These are phyloP conservation scores for Synodontis membranacea DNA, from an alignment of 2,113 vertebrate genomes.

Conservation along the genomic window DNA sequence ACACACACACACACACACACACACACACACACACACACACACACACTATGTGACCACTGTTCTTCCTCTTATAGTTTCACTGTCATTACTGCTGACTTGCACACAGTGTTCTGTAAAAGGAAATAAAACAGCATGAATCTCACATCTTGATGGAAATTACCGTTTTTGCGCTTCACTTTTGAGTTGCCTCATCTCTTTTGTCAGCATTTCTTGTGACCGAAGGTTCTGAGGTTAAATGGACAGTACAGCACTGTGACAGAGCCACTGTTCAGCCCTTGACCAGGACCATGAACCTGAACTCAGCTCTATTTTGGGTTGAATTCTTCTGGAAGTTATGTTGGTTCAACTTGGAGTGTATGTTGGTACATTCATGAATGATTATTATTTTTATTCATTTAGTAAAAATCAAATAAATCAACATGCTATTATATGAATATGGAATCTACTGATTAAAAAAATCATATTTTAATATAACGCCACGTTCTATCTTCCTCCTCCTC, in stretches of 20 bases:
- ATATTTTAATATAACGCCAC: too few relatives aligned
- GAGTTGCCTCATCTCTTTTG: background rate
- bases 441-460: too few relatives aligned
- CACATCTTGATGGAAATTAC: background rate
- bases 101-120: background rate
- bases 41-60: background rate
- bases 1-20: background rate
- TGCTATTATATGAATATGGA: too few relatives aligned
- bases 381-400: too few relatives aligned
- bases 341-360: too few relatives aligned
- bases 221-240: background rate
- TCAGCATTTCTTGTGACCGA: background rate
- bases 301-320: background rate
- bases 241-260: background rate
- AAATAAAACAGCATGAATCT: background rate
- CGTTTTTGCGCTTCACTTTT: background rate
- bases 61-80: background rate
- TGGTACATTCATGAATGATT: too few relatives aligned
- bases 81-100: background rate
- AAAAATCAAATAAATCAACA: too few relatives aligned
- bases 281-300: background rate
- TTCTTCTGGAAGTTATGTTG: too few relatives aligned
- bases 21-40: background rate
- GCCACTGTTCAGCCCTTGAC: background rate
- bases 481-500: too few relatives aligned